Conservation (phyloP, 2,888 invertebrate genomes). For the Morinoia aosen region DNA sequence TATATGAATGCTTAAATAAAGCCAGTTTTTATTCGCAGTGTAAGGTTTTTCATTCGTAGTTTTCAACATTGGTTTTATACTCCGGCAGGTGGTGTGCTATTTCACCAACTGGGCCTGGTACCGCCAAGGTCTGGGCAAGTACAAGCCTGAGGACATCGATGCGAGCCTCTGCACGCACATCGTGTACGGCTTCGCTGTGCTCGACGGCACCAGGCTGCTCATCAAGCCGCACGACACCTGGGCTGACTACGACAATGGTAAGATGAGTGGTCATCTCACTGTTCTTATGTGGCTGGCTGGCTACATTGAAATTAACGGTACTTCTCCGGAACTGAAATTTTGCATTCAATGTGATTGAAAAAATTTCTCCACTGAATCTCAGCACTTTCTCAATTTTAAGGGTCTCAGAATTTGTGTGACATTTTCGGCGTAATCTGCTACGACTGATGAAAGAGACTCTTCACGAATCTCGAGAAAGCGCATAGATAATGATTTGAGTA, state of each 20-base stretch:
- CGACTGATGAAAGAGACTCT: too few species aligned
- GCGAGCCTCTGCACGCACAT: conserved; percentile 90
- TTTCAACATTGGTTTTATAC: neutral
- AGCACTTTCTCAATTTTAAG: neutral
- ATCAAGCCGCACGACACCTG: conserved; percentile 86
- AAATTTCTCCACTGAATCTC: neutral
- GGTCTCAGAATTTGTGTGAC: neutral
- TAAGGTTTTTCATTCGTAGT: neutral
- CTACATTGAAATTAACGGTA: neutral
- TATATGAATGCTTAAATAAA: too few species aligned
- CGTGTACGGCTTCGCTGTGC: conserved; percentile 91
- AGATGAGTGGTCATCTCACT: conserved; percentile 19
- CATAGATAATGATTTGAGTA: too few species aligned
- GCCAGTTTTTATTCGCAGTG: neutral
- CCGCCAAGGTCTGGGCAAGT: conserved; percentile 82
- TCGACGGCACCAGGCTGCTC: conserved; percentile 81
- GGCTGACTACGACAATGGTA: conserved; percentile 69
- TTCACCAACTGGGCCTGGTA: conserved; percentile 85
- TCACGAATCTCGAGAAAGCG: too few species aligned
- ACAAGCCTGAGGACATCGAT: conserved; percentile 86
- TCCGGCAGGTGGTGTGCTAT: conserved; percentile 82
- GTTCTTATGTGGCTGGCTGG: neutral
- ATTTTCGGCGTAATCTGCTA: neutral
- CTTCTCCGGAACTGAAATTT: neutral
- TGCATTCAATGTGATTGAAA: neutral